Conservation (phyloP, 2,888 invertebrate species). For the Ophraella communa region DNA sequence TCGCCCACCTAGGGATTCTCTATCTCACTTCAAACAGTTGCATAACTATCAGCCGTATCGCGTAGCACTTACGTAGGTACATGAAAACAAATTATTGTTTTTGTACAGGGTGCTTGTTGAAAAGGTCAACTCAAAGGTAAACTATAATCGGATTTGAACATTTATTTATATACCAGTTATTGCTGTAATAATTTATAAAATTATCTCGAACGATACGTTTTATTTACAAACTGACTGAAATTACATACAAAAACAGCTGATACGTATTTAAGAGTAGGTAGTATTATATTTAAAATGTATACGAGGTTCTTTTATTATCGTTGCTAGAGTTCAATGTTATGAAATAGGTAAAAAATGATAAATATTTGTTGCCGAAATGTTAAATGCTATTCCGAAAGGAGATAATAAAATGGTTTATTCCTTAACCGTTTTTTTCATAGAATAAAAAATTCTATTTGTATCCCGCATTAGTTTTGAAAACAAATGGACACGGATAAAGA, state of each 20-base stretch:
- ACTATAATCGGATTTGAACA: neutral
- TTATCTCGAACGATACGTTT: neutral
- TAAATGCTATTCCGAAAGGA: no score
- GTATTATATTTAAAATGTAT: no score
- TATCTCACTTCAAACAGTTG: conserved; percentile 51
- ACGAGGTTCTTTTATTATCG: no score
- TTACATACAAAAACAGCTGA: neutral
- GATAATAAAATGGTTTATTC: no score
- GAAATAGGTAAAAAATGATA: no score
- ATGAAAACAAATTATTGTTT: conserved; percentile 27
- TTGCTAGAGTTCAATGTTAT: no score
- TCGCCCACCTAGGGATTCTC: conserved; percentile 48
- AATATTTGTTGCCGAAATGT: no score
- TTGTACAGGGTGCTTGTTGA: conserved; percentile 26
- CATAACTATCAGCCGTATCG: conserved; percentile 46
- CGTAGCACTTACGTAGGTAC: conserved; percentile 32
- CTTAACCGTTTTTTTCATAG: no score
- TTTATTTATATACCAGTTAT: neutral
- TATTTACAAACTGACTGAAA: neutral
- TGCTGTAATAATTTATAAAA: neutral
- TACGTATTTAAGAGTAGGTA: neutral
- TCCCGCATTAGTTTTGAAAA: no score
- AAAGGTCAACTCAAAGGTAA: conserved; percentile 11
- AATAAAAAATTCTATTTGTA: no score
- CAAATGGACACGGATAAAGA: no score